These are phyloP conservation scores for Cathartes aura DNA, from an alignment of 2,113 vertebrate genomes.

Conservation along the genomic window DNA sequence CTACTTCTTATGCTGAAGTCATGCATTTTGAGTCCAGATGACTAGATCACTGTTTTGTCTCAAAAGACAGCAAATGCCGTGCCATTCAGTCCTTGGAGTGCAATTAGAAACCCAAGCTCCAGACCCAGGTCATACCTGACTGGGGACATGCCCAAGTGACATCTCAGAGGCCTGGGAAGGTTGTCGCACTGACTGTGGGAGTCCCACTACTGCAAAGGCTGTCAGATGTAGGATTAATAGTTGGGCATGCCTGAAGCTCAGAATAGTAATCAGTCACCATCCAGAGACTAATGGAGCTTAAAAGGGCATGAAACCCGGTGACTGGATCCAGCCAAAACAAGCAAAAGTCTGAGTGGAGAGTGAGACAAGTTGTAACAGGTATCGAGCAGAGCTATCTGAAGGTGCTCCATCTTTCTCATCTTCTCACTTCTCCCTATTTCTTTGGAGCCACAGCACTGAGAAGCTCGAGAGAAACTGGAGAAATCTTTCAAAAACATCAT, in stretches of 20 bases:
- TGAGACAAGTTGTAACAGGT: neutral
- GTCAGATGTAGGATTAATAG: neutral
- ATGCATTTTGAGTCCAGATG: neutral
- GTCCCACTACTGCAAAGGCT: neutral
- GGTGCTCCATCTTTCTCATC: neutral
- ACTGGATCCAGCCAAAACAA: slow-evolving; percentile 7
- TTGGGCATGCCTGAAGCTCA: neutral
- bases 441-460: neutral
- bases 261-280: neutral
- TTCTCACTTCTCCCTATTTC: neutral
- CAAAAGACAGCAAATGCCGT: neutral
- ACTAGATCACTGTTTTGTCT: neutral
- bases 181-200: neutral
- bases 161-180: neutral
- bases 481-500: neutral
- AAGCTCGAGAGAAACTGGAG: neutral
- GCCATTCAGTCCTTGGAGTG: neutral
- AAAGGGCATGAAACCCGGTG: neutral
- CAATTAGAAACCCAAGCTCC: neutral
- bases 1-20: neutral
- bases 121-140: neutral
- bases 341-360: neutral
- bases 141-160: neutral
- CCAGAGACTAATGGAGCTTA: slow-evolving; percentile 10
- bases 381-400: neutral